These are phyloP conservation scores for Chymomyza amoena DNA, from an alignment of 2,888 invertebrate genomes.

Conservation along the genomic window DNA sequence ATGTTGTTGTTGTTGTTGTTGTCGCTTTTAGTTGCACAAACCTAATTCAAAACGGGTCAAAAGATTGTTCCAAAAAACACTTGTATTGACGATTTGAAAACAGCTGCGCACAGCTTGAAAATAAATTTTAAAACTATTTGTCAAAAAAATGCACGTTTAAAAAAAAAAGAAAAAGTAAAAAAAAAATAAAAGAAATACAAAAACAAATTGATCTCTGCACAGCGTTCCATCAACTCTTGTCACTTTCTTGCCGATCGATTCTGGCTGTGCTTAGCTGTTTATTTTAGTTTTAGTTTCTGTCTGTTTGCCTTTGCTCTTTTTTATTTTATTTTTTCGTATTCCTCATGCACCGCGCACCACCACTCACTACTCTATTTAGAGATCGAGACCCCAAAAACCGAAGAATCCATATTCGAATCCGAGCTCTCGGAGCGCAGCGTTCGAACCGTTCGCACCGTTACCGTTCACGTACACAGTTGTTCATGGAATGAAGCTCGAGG, in stretches of 20 bases:
- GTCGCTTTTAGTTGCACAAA: not conserved
- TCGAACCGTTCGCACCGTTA: conserved; percentile 60
- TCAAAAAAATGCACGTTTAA: no score
- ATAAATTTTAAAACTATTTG: no score
- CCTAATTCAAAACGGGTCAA: no score
- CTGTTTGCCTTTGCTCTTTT: conserved; percentile 5
- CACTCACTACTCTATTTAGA: not conserved
- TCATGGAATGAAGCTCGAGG: conserved; percentile 54
- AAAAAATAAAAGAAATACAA: no score
- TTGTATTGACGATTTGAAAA: no score
- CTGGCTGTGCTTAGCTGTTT: not conserved
- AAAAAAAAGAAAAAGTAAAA: no score
- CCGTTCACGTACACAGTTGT: conserved; percentile 71
- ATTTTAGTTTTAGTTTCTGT: not conserved
- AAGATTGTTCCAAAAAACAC: no score
- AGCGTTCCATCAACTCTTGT: not conserved
- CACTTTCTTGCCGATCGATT: not conserved
- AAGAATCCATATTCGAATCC: not conserved
- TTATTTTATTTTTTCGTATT: no score
- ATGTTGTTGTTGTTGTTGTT: not conserved
- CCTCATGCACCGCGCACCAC: no score
- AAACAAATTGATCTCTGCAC: no score
- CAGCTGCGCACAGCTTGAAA: no score
- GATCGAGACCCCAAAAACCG: not conserved
- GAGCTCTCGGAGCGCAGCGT: not conserved